Percentiles rank a stretch among this genome's conserved stretches.
phyloP scores from a whole-genome alignment of 2,888 invertebrate genomes.

The Zygothrica quintamaculata region DNA sequence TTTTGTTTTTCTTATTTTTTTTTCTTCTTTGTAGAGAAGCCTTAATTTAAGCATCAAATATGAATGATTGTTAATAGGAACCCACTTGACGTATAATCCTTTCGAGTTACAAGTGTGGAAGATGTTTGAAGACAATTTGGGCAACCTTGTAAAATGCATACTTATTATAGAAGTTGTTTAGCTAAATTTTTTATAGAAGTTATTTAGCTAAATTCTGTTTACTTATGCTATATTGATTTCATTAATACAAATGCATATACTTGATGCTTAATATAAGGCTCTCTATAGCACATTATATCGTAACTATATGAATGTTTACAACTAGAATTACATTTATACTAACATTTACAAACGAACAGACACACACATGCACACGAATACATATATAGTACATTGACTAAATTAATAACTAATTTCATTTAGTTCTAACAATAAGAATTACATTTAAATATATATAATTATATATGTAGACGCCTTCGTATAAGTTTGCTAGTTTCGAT shows the following conservation, averaged over 20 bases:
- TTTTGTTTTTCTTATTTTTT: constrained; percentile 1
- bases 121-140: too few species aligned
- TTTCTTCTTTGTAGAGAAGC: constrained; percentile 16
- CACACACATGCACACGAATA: constrained; percentile 43
- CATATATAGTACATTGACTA: constrained; percentile 61
- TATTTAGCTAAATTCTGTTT: too few species aligned
- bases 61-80: constrained; percentile 28
- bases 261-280: constrained; percentile 32
- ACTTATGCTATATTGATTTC: not conserved
- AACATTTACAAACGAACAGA: constrained; percentile 73
- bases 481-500: constrained; percentile 46
- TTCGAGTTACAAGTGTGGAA: too few species aligned
- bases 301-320: constrained; percentile 26
- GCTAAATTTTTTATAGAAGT: too few species aligned
- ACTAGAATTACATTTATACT: constrained; percentile 62
- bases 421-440: constrained; percentile 43
- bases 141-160: too few species aligned
- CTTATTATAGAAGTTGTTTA: constrained; percentile 4
- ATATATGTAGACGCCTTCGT: constrained; percentile 35
- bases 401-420: constrained; percentile 16
- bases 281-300: constrained; percentile 16
- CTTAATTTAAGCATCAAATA: constrained; percentile 39
- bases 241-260: constrained; percentile 10
- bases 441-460: constrained; percentile 45
- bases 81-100: too few species aligned